Conservation (phyloP, 2,797 vertebrate genomes). For the Peromyscus nudipes region DNA sequence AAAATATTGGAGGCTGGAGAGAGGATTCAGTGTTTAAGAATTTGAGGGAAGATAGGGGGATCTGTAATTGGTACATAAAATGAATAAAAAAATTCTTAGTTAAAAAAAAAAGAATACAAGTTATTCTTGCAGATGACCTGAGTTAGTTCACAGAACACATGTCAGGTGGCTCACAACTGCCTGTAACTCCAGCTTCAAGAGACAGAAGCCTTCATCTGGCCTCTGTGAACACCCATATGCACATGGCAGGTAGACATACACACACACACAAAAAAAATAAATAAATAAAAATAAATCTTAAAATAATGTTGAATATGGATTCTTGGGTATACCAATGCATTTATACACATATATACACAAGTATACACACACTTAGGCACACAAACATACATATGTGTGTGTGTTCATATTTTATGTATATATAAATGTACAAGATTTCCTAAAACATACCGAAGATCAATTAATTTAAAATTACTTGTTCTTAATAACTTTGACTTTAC, state of each 20-base stretch:
- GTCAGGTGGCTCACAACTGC: neutral
- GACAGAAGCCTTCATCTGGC: neutral
- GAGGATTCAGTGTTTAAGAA: neutral
- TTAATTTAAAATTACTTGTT: neutral
- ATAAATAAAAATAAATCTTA: neutral
- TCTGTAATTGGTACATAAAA: too few relatives aligned
- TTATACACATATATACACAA: neutral
- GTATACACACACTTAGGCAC: too few relatives aligned
- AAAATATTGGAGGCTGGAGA: neutral
- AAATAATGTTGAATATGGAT: neutral
- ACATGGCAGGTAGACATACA: neutral
- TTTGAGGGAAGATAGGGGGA: too few relatives aligned
- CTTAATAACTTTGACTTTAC: neutral
- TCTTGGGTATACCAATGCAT: neutral
- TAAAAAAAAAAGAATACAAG: too few relatives aligned
- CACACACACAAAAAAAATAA: neutral
- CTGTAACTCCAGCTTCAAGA: neutral
- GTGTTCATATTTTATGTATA: neutral
- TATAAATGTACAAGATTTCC: neutral
- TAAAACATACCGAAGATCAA: neutral
- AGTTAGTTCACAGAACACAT: neutral
- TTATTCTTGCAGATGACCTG: neutral
- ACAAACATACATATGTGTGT: neutral
- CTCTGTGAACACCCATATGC: neutral
- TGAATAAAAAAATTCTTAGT: too few relatives aligned